These are phyloP conservation scores for Lithobates pipiens DNA, from an alignment of 2,797 vertebrate species.

Conservation along the genomic window DNA sequence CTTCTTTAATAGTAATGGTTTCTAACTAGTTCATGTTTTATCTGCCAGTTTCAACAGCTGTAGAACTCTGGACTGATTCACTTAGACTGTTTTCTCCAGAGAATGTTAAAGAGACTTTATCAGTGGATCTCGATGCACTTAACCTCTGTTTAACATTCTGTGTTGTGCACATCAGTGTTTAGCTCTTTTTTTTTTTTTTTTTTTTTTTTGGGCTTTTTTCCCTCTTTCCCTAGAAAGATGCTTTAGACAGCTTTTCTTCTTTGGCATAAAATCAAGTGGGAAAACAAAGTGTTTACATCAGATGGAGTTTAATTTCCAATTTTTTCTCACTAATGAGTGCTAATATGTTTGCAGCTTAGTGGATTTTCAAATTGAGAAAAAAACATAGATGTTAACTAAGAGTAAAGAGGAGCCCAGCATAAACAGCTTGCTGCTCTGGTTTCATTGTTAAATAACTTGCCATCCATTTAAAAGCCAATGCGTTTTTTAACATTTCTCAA, in stretches of 20 bases:
- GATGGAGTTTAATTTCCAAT: conserved; percentile 70
- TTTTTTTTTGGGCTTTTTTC: conserved; percentile 3
- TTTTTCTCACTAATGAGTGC: conserved; percentile 69
- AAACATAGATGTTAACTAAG: conserved; percentile 60
- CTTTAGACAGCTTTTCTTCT: conserved; percentile 65
- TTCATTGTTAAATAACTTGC: not conserved
- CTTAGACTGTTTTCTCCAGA: conserved; percentile 55
- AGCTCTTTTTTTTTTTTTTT: conserved; percentile 49
- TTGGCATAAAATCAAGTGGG: conserved; percentile 65
- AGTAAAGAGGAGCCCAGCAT: conserved; percentile 40
- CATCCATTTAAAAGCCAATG: not conserved
- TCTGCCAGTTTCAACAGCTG: conserved; percentile 45
- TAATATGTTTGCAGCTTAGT: conserved; percentile 69
- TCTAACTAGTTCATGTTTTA: conserved; percentile 39
- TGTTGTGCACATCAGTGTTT: conserved; percentile 57
- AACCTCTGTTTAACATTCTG: conserved; percentile 60
- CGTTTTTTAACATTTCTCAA: not conserved
- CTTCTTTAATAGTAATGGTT: conserved; percentile 19
- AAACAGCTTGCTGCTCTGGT: conserved; percentile 4
- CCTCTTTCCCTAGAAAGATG: conserved; percentile 35
- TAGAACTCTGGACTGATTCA: conserved; percentile 49
- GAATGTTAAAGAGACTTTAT: conserved; percentile 65
- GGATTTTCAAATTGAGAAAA: conserved; percentile 63
- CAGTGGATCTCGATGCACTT: conserved; percentile 54
- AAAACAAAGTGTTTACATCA: conserved; percentile 67